Evolutionary conservation across 2,113 vertebrate genomes (phyloP).

Genomic region (Gavialis gangeticus): DNA sequence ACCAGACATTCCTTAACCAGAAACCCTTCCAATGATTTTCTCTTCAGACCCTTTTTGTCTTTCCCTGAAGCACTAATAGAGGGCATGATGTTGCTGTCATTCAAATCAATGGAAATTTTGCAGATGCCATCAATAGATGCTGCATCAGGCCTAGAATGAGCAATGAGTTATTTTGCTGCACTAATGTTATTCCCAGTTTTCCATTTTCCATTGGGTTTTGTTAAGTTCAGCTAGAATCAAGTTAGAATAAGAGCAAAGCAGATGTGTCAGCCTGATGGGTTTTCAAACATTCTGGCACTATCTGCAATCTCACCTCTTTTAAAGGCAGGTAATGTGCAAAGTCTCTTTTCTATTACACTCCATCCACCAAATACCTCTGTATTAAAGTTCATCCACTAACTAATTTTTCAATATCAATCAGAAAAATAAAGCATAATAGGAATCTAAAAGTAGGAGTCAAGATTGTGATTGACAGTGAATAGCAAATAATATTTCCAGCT

Average conservation of each 20-base stretch:
- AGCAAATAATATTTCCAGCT: slow-evolving; percentile 69
- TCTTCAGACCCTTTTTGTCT: neutral
- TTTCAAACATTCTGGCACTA: neutral
- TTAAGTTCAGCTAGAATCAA: neutral
- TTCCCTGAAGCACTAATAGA: slow-evolving; percentile 2
- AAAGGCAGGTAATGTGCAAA: neutral
- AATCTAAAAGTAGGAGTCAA: slow-evolving; percentile 44
- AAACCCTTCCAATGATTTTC: neutral
- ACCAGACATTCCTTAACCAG: neutral
- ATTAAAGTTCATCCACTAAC: slow-evolving; percentile 15
- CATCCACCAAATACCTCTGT: neutral
- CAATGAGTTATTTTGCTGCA: neutral
- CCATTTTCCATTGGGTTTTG: slow-evolving; percentile 14
- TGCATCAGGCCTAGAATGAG: neutral
- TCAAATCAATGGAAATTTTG: neutral
- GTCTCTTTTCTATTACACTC: slow-evolving; percentile 2
- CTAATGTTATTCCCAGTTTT: neutral
- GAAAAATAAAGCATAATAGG: slow-evolving; percentile 31
- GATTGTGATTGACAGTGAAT: slow-evolving; percentile 65
- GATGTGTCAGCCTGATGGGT: neutral
- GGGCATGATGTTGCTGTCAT: neutral
- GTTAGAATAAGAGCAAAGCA: neutral
- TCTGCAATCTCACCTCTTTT: neutral
- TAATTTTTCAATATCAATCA: slow-evolving; percentile 51
- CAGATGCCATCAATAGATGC: neutral